Evolutionary conservation across 2,888 invertebrate genomes (phyloP).

Genomic region (Lepidochitona cinerea): DNA sequence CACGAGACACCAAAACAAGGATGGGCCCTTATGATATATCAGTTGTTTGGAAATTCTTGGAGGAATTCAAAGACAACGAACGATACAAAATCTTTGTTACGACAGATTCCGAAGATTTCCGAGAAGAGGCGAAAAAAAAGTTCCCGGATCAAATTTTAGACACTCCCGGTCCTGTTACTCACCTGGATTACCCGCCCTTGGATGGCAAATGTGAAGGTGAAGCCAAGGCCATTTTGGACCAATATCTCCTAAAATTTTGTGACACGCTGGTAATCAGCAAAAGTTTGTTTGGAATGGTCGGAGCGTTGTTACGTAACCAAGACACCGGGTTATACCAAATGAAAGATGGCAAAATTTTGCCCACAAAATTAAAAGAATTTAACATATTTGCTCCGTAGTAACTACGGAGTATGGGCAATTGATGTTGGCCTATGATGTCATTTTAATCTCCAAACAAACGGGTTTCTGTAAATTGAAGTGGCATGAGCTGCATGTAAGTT

Average conservation of each 20-base stretch:
- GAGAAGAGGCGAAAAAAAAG: slow-evolving; percentile 24
- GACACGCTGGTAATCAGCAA: slow-evolving; percentile 37
- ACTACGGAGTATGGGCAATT: too few relatives aligned
- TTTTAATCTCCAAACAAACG: too few relatives aligned
- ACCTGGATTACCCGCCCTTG: slow-evolving; percentile 32
- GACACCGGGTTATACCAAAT: not conserved
- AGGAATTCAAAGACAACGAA: slow-evolving; percentile 26
- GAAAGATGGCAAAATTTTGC: too few relatives aligned
- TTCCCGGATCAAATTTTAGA: slow-evolving; percentile 27
- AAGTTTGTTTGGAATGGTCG: slow-evolving; percentile 31
- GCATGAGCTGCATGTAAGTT: too few relatives aligned
- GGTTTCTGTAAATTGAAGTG: too few relatives aligned
- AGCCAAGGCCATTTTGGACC: slow-evolving; percentile 38
- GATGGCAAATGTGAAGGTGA: slow-evolving; percentile 28
- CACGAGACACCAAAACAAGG: slow-evolving; percentile 31
- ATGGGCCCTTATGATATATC: slow-evolving; percentile 29
- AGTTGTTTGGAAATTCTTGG: slow-evolving; percentile 36
- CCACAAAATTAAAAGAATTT: too few relatives aligned
- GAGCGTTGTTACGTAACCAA: not conserved
- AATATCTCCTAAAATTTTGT: slow-evolving; percentile 33
- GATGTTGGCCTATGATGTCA: too few relatives aligned
- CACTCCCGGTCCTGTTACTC: slow-evolving; percentile 36
- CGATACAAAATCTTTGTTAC: slow-evolving; percentile 36
- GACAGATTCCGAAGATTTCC: slow-evolving; percentile 34
- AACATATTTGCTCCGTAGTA: too few relatives aligned